A percentile compares a stretch with the other conserved stretches of the same genome.
These are phyloP conservation scores for Drosophila rellima DNA, from an alignment of 2,888 invertebrate genomes.

Conservation along the genomic window DNA sequence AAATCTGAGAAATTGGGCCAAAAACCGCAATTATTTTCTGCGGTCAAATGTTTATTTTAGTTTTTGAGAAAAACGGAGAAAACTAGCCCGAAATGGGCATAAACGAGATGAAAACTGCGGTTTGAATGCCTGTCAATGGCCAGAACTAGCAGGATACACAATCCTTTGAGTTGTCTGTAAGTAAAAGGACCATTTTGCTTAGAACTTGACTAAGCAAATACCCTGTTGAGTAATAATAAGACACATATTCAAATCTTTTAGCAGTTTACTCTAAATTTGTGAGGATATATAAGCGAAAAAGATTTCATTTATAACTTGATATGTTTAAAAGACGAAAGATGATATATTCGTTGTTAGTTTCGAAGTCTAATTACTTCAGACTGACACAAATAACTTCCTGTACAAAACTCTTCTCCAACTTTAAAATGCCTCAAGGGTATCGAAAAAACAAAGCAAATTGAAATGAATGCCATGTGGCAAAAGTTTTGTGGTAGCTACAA, in stretches of 20 bases:
- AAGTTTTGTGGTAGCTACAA: constrained; percentile 64
- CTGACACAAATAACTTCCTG: neutral
- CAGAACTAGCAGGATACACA: constrained; percentile 17
- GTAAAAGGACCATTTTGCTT: neutral
- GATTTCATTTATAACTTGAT: no score
- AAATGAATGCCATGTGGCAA: constrained; percentile 74
- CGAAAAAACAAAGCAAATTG: constrained; percentile 61
- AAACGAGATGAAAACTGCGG: constrained; percentile 49
- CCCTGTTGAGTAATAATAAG: neutral
- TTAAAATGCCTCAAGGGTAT: constrained; percentile 27
- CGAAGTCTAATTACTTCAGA: neutral
- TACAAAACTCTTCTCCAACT: neutral
- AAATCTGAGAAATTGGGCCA: constrained; percentile 22
- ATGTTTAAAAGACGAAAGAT: neutral
- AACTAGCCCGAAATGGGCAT: constrained; percentile 38
- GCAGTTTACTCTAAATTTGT: neutral
- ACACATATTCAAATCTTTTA: neutral
- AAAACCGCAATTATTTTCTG: constrained; percentile 69
- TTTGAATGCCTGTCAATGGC: constrained; percentile 52
- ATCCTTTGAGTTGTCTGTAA: constrained; percentile 30
- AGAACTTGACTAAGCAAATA: neutral
- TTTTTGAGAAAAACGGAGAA: constrained; percentile 18
- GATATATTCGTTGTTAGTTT: neutral
- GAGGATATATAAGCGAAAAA: neutral
- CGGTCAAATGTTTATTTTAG: constrained; percentile 38